Evolutionary conservation across 23 tunicate genomes (phyloP).

Genomic region (Styela plicata): DNA sequence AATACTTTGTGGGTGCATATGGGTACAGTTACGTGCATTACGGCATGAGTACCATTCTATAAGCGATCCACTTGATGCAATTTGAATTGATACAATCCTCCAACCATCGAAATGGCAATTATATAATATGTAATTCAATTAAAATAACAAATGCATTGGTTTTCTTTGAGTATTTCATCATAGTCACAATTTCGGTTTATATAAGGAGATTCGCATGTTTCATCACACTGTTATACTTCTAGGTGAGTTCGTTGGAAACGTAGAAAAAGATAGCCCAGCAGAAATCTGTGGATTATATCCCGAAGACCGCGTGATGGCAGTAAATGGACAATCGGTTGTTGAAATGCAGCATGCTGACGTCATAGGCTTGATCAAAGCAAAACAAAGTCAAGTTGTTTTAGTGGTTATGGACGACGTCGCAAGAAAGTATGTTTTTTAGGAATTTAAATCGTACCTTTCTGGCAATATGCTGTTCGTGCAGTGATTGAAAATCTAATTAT

Average conservation of each 20-base stretch:
- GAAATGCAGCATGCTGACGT: conserved; percentile 54
- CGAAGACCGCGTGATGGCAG: conserved; percentile 68
- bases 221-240: background rate
- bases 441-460: no score
- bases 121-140: background rate
- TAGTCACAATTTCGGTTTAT: no score
- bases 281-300: conserved; percentile 47
- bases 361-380: conserved; percentile 44
- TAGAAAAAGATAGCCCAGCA: conserved; percentile 39
- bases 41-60: no score
- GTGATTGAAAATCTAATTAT: no score
- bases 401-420: conserved; percentile 66
- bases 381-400: conserved; percentile 60
- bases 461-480: no score
- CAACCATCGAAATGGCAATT: no score
- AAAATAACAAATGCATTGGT: background rate
- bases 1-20: no score
- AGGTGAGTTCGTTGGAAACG: conserved; percentile 69
- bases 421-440: no score
- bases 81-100: no score
- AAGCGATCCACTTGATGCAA: no score
- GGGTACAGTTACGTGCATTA: no score
- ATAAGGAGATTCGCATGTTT: no score
- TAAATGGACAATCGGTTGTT: conserved; percentile 51
- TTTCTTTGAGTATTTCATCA: background rate